Evolutionary conservation across 2,797 vertebrate species (phyloP), one percentile per base, ranked within the genome.

Genomic region (Chaetodon trifasciatus): DNA sequence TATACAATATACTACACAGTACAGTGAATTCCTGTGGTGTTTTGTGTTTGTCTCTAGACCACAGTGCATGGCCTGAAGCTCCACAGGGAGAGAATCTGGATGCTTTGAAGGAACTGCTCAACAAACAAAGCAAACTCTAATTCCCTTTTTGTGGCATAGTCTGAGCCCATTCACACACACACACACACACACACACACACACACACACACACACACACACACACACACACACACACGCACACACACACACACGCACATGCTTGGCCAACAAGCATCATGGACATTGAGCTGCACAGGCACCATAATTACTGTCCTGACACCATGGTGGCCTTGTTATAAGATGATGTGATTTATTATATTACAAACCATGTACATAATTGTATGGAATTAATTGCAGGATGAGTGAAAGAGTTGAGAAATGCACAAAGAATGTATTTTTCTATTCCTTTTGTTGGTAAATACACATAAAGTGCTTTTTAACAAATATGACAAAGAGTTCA

Each of bases 11-110:
- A 13, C 1, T 2, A 6, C n/a, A 8, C 19, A 64, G n/a, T 39
- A 6, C 28, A 32, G 28, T 32, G 4, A 47, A 40, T 39, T n/a
- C 2, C 42, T 74, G 35, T 56, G 39, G 24, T 50, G 15, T 24
- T 69, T 49, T 61, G 80, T 74, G 35, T 76, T 58, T 82, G 6
- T 81, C 13, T 89, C n/a, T 88, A 99, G 98, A 97, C 89, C 97
- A 99, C 85, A 86, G 91, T 67, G 95, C 95, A 32, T 99, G 98
- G 98, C 96, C 97, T 0, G 66, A 91, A 0, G 94, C 95, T 79
- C 93, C 94, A 71, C 94, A 96, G 28, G 96, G 97, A 39, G 96
- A 97, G 82, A 96, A 97, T 83, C 68, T 95, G 49, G 87, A 92
- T 5, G 88, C 94, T 65, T 61, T 97, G 81, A 94, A 69, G 76